phyloP scores from a whole-genome alignment of 2,113 vertebrate genomes.

The Oceanodroma tethys region DNA sequence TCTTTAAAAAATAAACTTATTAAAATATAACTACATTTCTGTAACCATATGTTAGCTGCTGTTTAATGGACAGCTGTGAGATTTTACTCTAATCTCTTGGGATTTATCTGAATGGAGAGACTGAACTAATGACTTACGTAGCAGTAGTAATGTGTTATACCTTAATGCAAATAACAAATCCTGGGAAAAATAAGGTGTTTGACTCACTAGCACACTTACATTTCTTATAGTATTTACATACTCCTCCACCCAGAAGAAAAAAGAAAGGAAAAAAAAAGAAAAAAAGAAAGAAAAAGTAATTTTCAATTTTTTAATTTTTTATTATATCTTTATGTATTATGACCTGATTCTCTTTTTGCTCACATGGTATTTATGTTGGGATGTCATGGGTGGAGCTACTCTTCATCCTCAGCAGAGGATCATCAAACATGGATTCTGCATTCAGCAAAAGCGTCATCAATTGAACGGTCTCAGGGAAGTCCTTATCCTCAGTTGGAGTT shows the following conservation, averaged over 20 bases:
- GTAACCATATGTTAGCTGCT: conserved; percentile 1
- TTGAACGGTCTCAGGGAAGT: background rate
- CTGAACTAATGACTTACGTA: background rate
- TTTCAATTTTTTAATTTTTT: background rate
- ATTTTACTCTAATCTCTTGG: background rate
- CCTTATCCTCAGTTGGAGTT: background rate
- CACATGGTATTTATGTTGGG: background rate
- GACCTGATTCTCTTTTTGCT: background rate
- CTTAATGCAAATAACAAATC: background rate
- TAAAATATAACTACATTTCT: conserved; percentile 3
- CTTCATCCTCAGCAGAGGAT: background rate
- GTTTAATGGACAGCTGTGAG: background rate
- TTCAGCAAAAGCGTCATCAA: background rate
- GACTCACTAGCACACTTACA: background rate
- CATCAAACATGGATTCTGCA: background rate
- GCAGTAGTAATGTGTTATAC: background rate
- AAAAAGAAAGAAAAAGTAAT: background rate
- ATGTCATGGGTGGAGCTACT: background rate
- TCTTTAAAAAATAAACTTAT: conserved; percentile 14
- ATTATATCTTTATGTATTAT: background rate
- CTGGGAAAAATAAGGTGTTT: background rate
- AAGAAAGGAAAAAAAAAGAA: accelerated
- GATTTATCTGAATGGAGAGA: conserved; percentile 11
- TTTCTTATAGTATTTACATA: background rate
- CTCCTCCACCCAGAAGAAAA: background rate